phyloP scores from a whole-genome alignment of 1,140 invertebrate genomes.

The Drosophila nikananu region DNA sequence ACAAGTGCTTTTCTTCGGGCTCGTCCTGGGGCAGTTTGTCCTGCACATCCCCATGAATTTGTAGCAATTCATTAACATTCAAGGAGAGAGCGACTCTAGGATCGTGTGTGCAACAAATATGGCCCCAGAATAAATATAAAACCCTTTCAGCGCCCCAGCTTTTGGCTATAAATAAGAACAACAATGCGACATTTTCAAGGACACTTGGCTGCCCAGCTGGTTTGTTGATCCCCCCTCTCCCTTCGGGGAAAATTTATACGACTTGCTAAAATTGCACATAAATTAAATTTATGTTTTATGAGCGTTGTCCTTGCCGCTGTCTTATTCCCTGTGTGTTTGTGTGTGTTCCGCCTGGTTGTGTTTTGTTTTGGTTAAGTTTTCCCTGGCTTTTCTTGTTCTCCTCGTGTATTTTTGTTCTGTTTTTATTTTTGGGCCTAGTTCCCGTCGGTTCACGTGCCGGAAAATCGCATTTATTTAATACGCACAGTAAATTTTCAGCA shows the following conservation, averaged over 20 bases:
- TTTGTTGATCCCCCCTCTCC: constrained; percentile 32
- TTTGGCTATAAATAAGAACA: constrained; percentile 74
- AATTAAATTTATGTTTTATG: constrained; percentile 84
- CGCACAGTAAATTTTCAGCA: constrained; percentile 80
- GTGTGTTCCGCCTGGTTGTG: constrained; percentile 35
- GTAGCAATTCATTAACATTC: constrained; percentile 79
- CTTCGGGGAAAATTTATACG: constrained; percentile 76
- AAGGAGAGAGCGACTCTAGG: constrained; percentile 45
- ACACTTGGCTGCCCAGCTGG: constrained; percentile 74
- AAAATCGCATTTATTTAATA: constrained; percentile 83
- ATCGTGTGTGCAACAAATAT: constrained; percentile 61
- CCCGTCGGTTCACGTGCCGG: constrained; percentile 63
- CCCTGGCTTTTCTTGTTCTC: constrained; percentile 12
- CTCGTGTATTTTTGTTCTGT: neutral
- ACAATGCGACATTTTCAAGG: constrained; percentile 74
- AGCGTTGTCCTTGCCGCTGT: constrained; percentile 74
- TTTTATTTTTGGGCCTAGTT: constrained; percentile 22
- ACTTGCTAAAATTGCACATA: constrained; percentile 84
- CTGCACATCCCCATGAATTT: constrained; percentile 61
- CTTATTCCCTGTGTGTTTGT: constrained; percentile 33
- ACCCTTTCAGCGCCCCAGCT: constrained; percentile 60
- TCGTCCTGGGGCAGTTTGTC: constrained; percentile 26
- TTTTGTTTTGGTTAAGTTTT: constrained; percentile 43
- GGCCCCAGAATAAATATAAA: constrained; percentile 62
- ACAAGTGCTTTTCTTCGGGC: neutral